Evolutionary conservation across 2,113 vertebrate species (phyloP).

Genomic region (Cinclus cinclus): DNA sequence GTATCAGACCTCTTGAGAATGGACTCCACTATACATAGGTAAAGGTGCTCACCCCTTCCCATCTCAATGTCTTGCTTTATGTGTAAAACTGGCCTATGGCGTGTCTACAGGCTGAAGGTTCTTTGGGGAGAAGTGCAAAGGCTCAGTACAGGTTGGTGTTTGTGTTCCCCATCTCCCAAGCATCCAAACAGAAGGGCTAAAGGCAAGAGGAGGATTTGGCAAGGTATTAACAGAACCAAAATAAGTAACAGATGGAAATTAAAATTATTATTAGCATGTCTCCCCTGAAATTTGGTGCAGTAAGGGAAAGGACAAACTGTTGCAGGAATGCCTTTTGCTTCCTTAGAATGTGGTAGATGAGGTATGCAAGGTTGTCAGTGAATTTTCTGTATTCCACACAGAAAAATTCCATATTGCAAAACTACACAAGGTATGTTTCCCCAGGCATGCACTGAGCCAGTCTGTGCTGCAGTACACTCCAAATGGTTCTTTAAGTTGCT

Average conservation of each 20-base stretch:
- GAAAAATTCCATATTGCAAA: background rate
- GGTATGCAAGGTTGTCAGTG: background rate
- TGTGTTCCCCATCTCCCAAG: background rate
- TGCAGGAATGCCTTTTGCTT: background rate
- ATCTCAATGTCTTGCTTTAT: background rate
- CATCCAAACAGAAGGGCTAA: background rate
- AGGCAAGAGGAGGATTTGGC: background rate
- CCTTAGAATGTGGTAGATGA: background rate
- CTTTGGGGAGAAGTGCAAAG: background rate
- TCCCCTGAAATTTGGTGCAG: background rate
- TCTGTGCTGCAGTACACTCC: background rate
- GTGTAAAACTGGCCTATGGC: background rate
- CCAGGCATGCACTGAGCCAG: background rate
- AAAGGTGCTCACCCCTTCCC: background rate
- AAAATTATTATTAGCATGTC: background rate
- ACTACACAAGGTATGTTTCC: fast-evolving
- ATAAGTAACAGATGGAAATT: background rate
- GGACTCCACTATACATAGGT: background rate
- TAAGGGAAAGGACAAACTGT: background rate
- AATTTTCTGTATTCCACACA: background rate
- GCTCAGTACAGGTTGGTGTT: background rate
- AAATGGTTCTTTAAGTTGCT: background rate
- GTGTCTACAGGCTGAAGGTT: background rate
- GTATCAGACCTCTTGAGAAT: background rate
- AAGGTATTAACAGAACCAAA: background rate